Evolutionary conservation across 2,888 invertebrate species (phyloP), one percentile per base, ranked within the genome.

Genomic region (Tromatobia lineatoria): DNA sequence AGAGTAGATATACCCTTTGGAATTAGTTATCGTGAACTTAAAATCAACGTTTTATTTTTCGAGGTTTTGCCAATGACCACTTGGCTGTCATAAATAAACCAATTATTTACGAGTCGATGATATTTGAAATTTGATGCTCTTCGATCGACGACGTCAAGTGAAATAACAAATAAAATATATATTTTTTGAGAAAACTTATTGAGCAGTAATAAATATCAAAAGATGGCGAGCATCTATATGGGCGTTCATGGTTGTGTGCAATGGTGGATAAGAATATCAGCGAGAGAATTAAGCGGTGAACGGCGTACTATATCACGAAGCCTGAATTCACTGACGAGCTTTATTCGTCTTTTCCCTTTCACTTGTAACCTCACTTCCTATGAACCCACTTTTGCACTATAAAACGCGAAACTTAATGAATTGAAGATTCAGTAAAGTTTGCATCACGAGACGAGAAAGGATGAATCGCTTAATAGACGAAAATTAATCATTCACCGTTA

Each of bases 401-500:
- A 50, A 66, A 80, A 83, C 38, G 64, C 57, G 47, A 64, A 84
- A 86, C 84, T 86, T 86, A 73, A 86, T 84, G 82, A 84, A 86
- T 82, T 80, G 73, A 86, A 86, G 57, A 80, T 81, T 80, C 57
- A 64, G 78, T 50, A 76, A 82, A 78, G 83, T 86, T 70, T 61
- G 75, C 59, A 59, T 45, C 18, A 4, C 25, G 59, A 59, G 74
- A 74, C 34, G 42, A 20, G 34, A n/a, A 29, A 57, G 25, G 25
- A 61, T 64, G 34, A 69, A 67, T 59, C 45, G 71, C 73, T 82
- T 42, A 61, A 74, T 78, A 29, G 45, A 18, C 59, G 57, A 64
- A 67, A 54, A 83, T 75, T 83, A 83, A 83, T 79, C 73, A 83
- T 79, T 83, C 79, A 79, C 79, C 74, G 70, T 79, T 79, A 57